Evolutionary conservation across 2,797 vertebrate genomes (phyloP).

Genomic region (Clamator glandarius): DNA sequence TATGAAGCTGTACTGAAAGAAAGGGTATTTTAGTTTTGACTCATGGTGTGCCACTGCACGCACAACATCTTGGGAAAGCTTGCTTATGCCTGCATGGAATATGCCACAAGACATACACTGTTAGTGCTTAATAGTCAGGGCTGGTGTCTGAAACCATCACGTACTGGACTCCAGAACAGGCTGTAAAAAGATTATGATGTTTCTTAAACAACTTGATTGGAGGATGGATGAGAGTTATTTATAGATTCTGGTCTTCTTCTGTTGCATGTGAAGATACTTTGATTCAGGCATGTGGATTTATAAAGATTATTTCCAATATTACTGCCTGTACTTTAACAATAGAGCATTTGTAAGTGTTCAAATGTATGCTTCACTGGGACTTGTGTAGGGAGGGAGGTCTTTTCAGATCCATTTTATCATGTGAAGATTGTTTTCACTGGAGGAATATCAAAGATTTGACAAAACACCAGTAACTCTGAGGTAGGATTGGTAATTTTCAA

Average conservation of each 20-base stretch:
- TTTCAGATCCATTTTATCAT: neutral
- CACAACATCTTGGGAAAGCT: neutral
- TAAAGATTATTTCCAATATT: neutral
- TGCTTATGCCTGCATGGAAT: neutral
- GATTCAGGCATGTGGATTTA: neutral
- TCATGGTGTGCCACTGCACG: neutral
- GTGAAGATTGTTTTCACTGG: neutral
- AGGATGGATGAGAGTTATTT: neutral
- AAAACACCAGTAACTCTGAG: neutral
- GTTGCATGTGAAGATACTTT: neutral
- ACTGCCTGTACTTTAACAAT: neutral
- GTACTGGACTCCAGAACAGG: neutral
- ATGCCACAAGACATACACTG: neutral
- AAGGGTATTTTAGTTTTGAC: neutral
- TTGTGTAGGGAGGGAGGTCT: neutral
- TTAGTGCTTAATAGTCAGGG: neutral
- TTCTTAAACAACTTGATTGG: neutral
- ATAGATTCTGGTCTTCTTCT: neutral
- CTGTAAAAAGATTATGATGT: neutral
- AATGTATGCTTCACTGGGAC: neutral
- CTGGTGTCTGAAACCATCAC: neutral
- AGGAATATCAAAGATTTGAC: neutral
- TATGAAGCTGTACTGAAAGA: neutral
- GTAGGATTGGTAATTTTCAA: neutral
- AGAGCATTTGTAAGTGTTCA: neutral